Base-by-base conservation (phyloP, 1,140 invertebrate species). In the Physella acuta region DNA sequence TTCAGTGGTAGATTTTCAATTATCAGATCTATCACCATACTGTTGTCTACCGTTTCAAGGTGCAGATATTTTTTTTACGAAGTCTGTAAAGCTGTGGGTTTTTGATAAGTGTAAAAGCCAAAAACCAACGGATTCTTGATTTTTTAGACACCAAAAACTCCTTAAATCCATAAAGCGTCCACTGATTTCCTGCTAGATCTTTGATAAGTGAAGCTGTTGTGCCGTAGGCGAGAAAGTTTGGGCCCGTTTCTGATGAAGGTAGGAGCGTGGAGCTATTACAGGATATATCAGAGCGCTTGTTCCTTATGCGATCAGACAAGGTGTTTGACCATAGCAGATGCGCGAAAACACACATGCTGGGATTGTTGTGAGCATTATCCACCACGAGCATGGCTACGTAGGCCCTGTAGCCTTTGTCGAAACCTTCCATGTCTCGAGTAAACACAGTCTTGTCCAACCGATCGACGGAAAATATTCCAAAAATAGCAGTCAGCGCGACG, bases 341-440 rank as follows among this genome's bases (percentile, higher is more conserved):
- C 11, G 62, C 62, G 37, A 74, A 76, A 4, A 74, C 71, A 2
- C 71, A 58, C 70, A 75, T 72, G 33, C 56, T 51, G 0, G 73
- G 75, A 36, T 77, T 70, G 69, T 75, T 75, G 71, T 77, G 73
- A 34, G 73, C 71, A 51, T 71, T 70, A 59, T 75, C 72, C 14
- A 75, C 75, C 63, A 73, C 52, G 17, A 73, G 49, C 63, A 74
- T 72, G 11, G 74, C 68, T n/a, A 77, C 60, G 52, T 77, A 78
- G 30, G 68, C 70, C 31, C 51, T 66, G 52, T 71, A 69, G 39
- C 74, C 72, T 8, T 68, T 71, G 44, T 76, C 72, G 56, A 59
- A 53, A 16, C 11, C 30, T 55, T 73, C 72, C 26, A 67, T 73
- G n/a, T 65, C 66, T 26, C 61, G 36, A 61, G 71, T 71, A 2